These are phyloP conservation scores for Cliona cf. orientalis DNA, from an alignment of 37 sponge, comb jelly and placozoan species.

Conservation along the genomic window DNA sequence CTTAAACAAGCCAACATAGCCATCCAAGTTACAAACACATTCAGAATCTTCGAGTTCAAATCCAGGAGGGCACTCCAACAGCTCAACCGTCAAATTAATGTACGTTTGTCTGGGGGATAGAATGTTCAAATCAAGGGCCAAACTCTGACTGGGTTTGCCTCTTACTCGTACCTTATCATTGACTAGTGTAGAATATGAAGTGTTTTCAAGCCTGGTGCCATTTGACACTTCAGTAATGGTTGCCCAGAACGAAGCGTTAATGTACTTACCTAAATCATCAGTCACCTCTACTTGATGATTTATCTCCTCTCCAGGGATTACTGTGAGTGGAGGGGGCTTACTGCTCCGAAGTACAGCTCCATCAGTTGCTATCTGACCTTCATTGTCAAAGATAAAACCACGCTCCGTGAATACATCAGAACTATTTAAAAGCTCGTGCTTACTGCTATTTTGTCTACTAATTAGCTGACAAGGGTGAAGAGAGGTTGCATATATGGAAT, in stretches of 20 bases:
- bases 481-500: slow-evolving; percentile 36
- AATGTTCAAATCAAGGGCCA: slow-evolving; percentile 1
- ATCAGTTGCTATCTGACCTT: slow-evolving; percentile 26
- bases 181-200: not conserved
- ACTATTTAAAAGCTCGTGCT: too few species aligned
- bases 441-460: too few species aligned
- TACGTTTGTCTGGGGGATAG: not conserved
- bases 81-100: not conserved
- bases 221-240: not conserved
- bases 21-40: not conserved
- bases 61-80: slow-evolving; percentile 49
- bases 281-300: not conserved
- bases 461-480: slow-evolving; percentile 19
- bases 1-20: not conserved
- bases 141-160: not conserved
- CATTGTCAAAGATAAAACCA: too few species aligned
- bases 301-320: slow-evolving; percentile 30
- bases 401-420: too few species aligned
- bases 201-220: not conserved
- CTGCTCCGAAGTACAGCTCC: not conserved
- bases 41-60: slow-evolving; percentile 1
- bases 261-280: slow-evolving; percentile 9
- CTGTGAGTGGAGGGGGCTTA: not conserved
- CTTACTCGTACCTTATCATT: too few species aligned
- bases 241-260: not conserved